A percentile compares a stretch with the other conserved stretches of the same genome.
phyloP scores from a whole-genome alignment of 2,113 vertebrate species.

The Pygoscelis adeliae region DNA sequence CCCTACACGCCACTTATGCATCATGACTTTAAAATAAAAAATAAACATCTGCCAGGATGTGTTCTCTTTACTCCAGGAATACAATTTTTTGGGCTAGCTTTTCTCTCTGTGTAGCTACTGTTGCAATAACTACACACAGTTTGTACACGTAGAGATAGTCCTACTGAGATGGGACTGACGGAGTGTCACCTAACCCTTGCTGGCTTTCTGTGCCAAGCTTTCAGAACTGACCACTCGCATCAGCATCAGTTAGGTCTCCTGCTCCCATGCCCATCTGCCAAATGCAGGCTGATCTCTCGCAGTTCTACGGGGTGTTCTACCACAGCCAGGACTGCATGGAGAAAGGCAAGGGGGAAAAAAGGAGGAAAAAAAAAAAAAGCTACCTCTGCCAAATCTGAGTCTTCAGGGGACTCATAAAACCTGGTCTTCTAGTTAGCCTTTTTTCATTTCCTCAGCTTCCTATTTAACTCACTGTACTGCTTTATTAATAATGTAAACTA shows the following conservation, averaged over 20 bases:
- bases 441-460: not conserved
- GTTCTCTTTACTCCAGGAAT: not conserved
- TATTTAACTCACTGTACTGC: not conserved
- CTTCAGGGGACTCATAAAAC: not conserved
- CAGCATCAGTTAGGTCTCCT: not conserved
- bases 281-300: not conserved
- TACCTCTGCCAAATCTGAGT: not conserved
- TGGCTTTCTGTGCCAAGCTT: not conserved
- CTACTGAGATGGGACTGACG: not conserved
- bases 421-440: not conserved
- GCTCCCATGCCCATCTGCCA: accelerated
- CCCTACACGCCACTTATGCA: not conserved
- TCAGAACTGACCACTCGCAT: not conserved
- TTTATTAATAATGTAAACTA: not conserved
- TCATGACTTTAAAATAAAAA: not conserved
- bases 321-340: not conserved
- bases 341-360: not conserved
- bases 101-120: not conserved
- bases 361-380: not conserved
- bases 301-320: not conserved
- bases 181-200: not conserved
- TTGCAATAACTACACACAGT: not conserved
- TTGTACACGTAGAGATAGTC: not conserved
- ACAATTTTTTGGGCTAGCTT: not conserved
- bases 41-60: not conserved